A percentile compares a stretch with the other conserved stretches of the same genome.
Conservation (phyloP, 2,797 vertebrate genomes). For the Acanthiza pusilla region DNA sequence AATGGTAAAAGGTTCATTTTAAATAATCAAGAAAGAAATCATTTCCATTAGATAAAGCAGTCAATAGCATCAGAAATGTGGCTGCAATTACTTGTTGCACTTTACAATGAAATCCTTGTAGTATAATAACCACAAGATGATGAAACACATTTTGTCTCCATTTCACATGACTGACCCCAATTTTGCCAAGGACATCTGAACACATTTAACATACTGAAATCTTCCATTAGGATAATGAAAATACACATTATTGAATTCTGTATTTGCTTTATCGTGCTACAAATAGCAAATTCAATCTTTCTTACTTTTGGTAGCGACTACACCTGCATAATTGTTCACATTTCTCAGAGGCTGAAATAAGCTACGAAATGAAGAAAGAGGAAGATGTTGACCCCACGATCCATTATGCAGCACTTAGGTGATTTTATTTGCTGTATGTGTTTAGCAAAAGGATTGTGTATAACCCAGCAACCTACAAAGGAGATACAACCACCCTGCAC, state of each 20-base stretch:
- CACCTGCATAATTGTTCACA: conserved; percentile 45
- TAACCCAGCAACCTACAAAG: neutral
- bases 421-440: conserved; percentile 17
- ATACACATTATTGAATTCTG: conserved; percentile 46
- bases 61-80: conserved; percentile 34
- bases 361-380: neutral
- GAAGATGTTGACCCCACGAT: conserved; percentile 3
- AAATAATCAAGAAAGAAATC: conserved; percentile 50
- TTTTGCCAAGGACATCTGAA: conserved; percentile 62
- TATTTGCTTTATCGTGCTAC: conserved; percentile 36
- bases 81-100: conserved; percentile 64
- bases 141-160: conserved; percentile 45
- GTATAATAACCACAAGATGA: conserved; percentile 53
- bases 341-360: conserved; percentile 33
- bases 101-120: conserved; percentile 63
- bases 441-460: neutral
- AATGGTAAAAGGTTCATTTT: conserved; percentile 53
- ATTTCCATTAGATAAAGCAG: conserved; percentile 52
- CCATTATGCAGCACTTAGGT: neutral
- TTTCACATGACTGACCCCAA: conserved; percentile 53
- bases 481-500: neutral
- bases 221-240: conserved; percentile 57
- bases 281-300: conserved; percentile 59
- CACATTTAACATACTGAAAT: conserved; percentile 47
- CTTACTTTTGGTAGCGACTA: conserved; percentile 48